These are phyloP conservation scores for Percopsis omiscomaycus DNA, from an alignment of 2,797 vertebrate species.

Conservation along the genomic window DNA sequence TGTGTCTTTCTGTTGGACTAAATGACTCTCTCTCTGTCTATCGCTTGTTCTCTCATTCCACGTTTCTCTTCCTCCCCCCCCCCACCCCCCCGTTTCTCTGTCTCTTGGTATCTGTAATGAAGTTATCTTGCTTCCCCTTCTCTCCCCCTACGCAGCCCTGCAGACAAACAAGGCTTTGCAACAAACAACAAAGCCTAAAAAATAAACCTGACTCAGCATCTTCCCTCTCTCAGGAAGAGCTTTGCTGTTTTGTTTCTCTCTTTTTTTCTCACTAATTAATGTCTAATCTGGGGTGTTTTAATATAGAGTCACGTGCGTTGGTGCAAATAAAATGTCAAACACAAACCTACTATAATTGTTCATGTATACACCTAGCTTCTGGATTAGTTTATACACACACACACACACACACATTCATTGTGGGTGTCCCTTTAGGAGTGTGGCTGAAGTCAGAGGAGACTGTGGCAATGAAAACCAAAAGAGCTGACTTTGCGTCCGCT, in stretches of 20 bases:
- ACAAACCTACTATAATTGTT: not conserved
- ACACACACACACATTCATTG: not conserved
- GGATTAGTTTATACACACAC: not conserved
- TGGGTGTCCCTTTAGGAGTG: slow-evolving; percentile 69
- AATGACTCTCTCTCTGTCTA: not conserved
- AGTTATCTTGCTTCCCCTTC: slow-evolving; percentile 47
- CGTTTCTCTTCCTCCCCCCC: slow-evolving; percentile 4
- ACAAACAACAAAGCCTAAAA: slow-evolving; percentile 36
- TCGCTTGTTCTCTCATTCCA: not conserved
- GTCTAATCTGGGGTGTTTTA: slow-evolving; percentile 17
- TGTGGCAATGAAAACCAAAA: slow-evolving; percentile 88
- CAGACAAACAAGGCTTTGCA: slow-evolving; percentile 50
- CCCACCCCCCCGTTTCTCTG: not conserved
- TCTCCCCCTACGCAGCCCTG: slow-evolving; percentile 39
- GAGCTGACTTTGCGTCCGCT: slow-evolving; percentile 91
- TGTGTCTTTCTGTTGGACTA: slow-evolving; percentile 5
- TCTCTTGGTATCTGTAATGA: slow-evolving; percentile 42
- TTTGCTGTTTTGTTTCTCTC: not conserved
- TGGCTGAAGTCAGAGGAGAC: slow-evolving; percentile 93
- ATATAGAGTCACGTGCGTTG: no score
- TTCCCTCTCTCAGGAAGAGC: not conserved
- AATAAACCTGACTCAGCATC: slow-evolving; percentile 11
- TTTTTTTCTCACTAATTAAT: slow-evolving; percentile 2
- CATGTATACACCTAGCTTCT: not conserved
- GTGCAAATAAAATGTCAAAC: no score